These are phyloP conservation scores for Hafferia zeledoni DNA, from an alignment of 2,797 vertebrate genomes.

Conservation along the genomic window DNA sequence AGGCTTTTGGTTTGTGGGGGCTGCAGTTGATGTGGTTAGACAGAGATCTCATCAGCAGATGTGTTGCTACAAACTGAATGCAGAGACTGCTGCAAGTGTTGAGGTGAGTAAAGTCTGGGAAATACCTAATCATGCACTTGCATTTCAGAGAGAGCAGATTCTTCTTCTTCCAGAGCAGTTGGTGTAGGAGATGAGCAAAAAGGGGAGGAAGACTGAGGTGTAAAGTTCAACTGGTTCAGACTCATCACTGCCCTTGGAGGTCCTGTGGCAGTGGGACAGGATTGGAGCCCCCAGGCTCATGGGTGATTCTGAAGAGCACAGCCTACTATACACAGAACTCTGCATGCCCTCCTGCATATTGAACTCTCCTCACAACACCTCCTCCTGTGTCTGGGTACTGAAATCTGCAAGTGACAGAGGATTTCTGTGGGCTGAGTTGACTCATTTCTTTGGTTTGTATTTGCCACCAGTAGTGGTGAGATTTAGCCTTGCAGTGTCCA, in stretches of 20 bases:
- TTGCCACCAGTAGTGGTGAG: neutral
- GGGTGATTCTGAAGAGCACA: neutral
- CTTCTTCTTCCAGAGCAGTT: neutral
- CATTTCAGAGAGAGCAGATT: neutral
- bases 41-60: neutral
- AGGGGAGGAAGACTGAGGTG: neutral
- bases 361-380: neutral
- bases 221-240: neutral
- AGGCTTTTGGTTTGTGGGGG: neutral
- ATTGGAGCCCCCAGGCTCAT: rapidly evolving
- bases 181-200: neutral
- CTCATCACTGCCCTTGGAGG: neutral
- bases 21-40: neutral
- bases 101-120: neutral
- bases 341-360: neutral
- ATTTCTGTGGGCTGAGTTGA: neutral
- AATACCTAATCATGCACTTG: neutral
- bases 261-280: rapidly evolving
- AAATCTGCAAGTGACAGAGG: neutral
- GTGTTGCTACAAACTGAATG: neutral
- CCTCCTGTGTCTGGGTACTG: neutral
- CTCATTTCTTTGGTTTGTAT: neutral
- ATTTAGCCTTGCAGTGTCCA: neutral
- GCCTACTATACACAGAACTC: neutral
- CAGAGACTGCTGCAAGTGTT: neutral